These are phyloP conservation scores for Pyrochroa serraticornis DNA, from an alignment of 2,888 invertebrate species.

Conservation along the genomic window DNA sequence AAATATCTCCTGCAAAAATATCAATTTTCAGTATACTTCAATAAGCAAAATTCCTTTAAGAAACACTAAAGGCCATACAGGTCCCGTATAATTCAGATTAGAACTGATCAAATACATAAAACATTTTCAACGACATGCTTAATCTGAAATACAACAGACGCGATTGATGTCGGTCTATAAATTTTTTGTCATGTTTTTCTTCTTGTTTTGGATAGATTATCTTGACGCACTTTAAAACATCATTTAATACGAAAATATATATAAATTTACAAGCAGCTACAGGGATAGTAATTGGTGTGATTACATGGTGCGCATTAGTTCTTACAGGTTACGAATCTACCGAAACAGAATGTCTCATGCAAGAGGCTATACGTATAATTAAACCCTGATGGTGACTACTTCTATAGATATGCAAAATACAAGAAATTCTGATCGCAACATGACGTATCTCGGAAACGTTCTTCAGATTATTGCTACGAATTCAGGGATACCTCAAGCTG, in stretches of 20 bases:
- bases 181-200: slow-evolving; percentile 31
- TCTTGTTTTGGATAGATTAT: slow-evolving; percentile 54
- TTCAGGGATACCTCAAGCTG: not conserved
- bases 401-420: slow-evolving; percentile 26
- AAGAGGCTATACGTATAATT: slow-evolving; percentile 30
- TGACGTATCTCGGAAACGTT: slow-evolving; percentile 11
- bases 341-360: slow-evolving; percentile 24
- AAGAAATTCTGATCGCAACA: slow-evolving; percentile 12
- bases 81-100: slow-evolving; percentile 48
- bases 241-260: slow-evolving; percentile 68
- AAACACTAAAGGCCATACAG: slow-evolving; percentile 49
- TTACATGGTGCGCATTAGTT: slow-evolving; percentile 52
- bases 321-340: slow-evolving; percentile 17
- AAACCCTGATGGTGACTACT: slow-evolving; percentile 33
- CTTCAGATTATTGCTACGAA: slow-evolving; percentile 9
- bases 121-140: slow-evolving; percentile 21
- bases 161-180: slow-evolving; percentile 10
- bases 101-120: slow-evolving; percentile 33
- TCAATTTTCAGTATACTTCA: slow-evolving; percentile 50
- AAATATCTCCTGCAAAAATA: slow-evolving; percentile 54
- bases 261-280: slow-evolving; percentile 48
- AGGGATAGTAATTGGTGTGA: slow-evolving; percentile 51
- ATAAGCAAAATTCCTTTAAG: slow-evolving; percentile 51
- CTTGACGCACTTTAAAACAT: slow-evolving; percentile 67
- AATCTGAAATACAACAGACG: slow-evolving; percentile 44